Conservation (phyloP, 2,888 invertebrate genomes). For the Callyntrura sp. region DNA sequence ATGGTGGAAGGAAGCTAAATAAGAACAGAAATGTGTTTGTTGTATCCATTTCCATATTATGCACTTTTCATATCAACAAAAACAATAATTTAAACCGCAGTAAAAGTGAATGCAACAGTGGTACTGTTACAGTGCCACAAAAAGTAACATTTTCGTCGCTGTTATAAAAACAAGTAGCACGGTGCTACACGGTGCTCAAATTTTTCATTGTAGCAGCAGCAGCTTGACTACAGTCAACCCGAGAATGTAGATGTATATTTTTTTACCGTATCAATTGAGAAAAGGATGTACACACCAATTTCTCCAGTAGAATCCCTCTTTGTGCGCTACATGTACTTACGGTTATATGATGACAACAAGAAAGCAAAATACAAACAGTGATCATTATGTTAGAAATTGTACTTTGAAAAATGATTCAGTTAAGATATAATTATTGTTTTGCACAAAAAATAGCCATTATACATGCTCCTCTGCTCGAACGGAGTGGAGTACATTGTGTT, state of each 20-base stretch:
- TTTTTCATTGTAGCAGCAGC: neutral
- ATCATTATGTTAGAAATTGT: constrained; percentile 41
- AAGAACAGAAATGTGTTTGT: constrained; percentile 26
- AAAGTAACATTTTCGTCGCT: constrained; percentile 6
- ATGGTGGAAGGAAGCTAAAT: constrained; percentile 13
- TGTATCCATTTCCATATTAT: constrained; percentile 28
- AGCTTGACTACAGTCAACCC: neutral
- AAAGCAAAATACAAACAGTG: constrained; percentile 3
- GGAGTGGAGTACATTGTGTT: too few relatives aligned
- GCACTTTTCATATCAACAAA: constrained; percentile 39
- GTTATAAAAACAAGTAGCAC: constrained; percentile 22
- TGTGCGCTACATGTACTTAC: neutral
- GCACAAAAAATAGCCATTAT: constrained; percentile 57
- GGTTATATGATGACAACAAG: constrained; percentile 8
- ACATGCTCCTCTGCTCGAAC: constrained; percentile 7
- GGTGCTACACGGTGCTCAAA: neutral
- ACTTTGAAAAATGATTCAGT: constrained; percentile 36
- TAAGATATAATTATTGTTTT: constrained; percentile 47
- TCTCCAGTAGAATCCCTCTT: constrained; percentile 10
- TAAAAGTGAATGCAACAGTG: constrained; percentile 35
- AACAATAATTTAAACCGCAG: constrained; percentile 60
- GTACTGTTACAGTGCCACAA: neutral
- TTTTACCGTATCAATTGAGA: constrained; percentile 34
- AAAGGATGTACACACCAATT: neutral
- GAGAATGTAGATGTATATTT: neutral